These are phyloP conservation scores for Channallabes apus DNA, from an alignment of 2,797 vertebrate genomes.

Conservation along the genomic window DNA sequence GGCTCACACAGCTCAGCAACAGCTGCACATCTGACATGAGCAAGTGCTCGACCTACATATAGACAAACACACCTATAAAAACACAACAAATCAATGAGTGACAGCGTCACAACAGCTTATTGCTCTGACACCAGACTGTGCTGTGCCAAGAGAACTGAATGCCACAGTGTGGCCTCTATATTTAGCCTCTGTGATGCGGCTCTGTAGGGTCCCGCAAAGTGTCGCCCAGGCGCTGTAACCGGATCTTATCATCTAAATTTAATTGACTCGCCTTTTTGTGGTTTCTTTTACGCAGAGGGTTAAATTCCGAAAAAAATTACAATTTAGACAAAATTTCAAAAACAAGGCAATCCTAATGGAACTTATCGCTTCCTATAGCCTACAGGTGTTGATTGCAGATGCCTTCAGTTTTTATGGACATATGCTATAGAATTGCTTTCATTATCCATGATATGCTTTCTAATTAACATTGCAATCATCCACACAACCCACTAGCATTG, in stretches of 20 bases:
- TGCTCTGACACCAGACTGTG: constrained; percentile 9
- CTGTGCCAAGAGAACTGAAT: background rate
- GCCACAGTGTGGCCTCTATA: constrained; percentile 26
- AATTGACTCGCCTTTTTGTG: constrained; percentile 69
- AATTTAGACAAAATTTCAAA: background rate
- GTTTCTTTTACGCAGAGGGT: constrained; percentile 24
- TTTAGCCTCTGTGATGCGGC: constrained; percentile 28
- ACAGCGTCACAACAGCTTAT: constrained; percentile 5
- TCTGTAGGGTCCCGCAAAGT: constrained; percentile 33
- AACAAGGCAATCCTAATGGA: background rate
- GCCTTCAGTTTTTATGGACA: background rate
- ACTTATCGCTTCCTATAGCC: background rate
- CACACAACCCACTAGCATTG: background rate
- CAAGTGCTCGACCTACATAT: constrained; percentile 73
- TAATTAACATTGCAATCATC: background rate
- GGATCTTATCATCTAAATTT: constrained; percentile 67
- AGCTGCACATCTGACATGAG: constrained; percentile 70
- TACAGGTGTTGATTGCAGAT: background rate
- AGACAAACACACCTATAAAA: background rate
- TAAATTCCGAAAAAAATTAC: constrained; percentile 5
- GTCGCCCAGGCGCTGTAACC: constrained; percentile 58
- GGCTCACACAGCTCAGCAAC: constrained; percentile 61
- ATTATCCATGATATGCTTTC: too few species aligned
- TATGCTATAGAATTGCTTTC: background rate
- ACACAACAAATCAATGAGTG: background rate